phyloP scores from a whole-genome alignment of 2,888 invertebrate species.

The Erannis defoliaria region DNA sequence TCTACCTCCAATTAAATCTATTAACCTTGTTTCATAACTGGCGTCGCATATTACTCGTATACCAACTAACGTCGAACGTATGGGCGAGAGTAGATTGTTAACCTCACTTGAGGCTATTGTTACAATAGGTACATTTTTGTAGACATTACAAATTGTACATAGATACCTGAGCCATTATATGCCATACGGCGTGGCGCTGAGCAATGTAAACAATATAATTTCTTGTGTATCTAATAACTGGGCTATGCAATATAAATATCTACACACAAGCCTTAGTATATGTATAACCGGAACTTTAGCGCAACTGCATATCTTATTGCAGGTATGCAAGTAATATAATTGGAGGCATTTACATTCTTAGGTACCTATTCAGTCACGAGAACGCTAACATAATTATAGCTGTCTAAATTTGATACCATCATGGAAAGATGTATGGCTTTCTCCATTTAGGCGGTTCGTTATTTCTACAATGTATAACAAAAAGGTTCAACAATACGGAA shows the following conservation, averaged over 20 bases:
- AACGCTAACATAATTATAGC: not conserved
- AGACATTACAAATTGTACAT: slow-evolving; percentile 8
- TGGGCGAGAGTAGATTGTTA: slow-evolving; percentile 16
- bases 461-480: too few relatives aligned
- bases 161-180: not conserved
- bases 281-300: not conserved
- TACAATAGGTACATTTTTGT: slow-evolving; percentile 21
- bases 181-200: not conserved
- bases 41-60: slow-evolving; percentile 28
- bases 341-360: not conserved
- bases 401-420: not conserved
- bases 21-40: slow-evolving; percentile 47
- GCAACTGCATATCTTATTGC: not conserved
- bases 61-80: slow-evolving; percentile 16
- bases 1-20: slow-evolving; percentile 46
- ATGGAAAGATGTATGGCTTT: too few relatives aligned
- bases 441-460: too few relatives aligned
- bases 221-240: not conserved
- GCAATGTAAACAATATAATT: slow-evolving; percentile 15
- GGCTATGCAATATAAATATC: slow-evolving; percentile 1
- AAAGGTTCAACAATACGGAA: too few relatives aligned
- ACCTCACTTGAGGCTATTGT: slow-evolving; percentile 17
- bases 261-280: not conserved
- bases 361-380: not conserved
- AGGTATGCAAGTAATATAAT: not conserved